phyloP scores from a whole-genome alignment of 2,113 vertebrate species.

The Sporophila hypoxantha region DNA sequence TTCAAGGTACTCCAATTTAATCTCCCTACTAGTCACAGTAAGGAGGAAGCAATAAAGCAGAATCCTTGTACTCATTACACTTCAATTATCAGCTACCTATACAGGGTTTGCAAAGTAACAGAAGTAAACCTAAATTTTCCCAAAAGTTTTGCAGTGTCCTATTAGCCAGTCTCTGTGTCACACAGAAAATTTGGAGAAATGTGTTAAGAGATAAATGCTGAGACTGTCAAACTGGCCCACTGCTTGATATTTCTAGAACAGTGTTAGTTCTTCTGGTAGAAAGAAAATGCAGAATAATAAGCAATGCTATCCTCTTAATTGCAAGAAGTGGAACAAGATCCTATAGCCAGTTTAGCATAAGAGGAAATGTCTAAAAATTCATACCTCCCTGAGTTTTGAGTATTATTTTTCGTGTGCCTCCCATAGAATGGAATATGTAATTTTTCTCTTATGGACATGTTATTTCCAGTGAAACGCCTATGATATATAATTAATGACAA shows the following conservation, averaged over 20 bases:
- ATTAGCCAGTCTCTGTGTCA: constrained; percentile 43
- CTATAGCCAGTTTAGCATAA: constrained; percentile 71
- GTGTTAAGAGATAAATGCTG: constrained; percentile 43
- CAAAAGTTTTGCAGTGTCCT: constrained; percentile 43
- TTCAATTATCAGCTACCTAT: constrained; percentile 29
- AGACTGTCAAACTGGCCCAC: constrained; percentile 50
- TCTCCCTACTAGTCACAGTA: constrained; percentile 8
- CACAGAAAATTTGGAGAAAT: constrained; percentile 33
- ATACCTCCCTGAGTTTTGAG: constrained; percentile 74
- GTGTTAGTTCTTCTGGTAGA: constrained; percentile 67
- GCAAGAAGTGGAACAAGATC: constrained; percentile 72
- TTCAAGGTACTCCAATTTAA: constrained; percentile 29
- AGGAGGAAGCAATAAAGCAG: constrained; percentile 35
- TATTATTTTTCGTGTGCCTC: constrained; percentile 73
- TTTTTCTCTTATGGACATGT: constrained; percentile 73
- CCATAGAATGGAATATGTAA: constrained; percentile 72
- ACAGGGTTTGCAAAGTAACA: constrained; percentile 24
- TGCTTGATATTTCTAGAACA: constrained; percentile 51
- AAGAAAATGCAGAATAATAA: constrained; percentile 69
- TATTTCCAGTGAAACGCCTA: constrained; percentile 74
- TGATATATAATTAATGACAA: constrained; percentile 72
- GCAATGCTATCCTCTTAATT: constrained; percentile 71
- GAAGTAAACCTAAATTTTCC: constrained; percentile 26
- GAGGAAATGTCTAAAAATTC: constrained; percentile 74
- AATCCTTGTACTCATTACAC: neutral